Conservation (phyloP, 2,113 vertebrate genomes). For the Panthera uncia region DNA sequence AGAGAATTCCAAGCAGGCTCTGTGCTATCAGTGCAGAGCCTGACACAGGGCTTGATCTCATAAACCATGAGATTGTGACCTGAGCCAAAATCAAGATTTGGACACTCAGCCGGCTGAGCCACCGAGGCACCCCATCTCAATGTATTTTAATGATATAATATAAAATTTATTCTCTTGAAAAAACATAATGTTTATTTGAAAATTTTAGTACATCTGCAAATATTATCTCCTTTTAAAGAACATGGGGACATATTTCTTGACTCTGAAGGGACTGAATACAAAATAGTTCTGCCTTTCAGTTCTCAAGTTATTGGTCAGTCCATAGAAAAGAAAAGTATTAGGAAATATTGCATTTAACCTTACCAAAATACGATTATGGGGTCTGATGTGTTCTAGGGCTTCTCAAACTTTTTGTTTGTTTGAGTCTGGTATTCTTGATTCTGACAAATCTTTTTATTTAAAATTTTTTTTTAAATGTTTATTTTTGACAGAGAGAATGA, state of each 20-base stretch:
- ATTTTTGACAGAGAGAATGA: no score
- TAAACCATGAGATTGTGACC: no score
- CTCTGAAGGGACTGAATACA: background rate
- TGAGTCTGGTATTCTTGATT: background rate
- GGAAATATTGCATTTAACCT: background rate
- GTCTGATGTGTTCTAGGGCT: background rate
- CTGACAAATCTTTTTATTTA: background rate
- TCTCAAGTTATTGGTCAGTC: background rate
- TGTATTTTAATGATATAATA: background rate
- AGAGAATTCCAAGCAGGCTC: no score
- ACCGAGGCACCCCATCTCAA: background rate
- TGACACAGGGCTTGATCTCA: no score
- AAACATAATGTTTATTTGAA: background rate
- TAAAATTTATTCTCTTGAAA: background rate
- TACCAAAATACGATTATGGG: background rate
- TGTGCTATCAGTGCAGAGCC: no score
- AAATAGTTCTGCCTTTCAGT: background rate
- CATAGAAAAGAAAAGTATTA: background rate
- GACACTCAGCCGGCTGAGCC: no score
- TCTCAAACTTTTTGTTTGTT: background rate
- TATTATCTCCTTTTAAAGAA: background rate
- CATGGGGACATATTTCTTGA: background rate
- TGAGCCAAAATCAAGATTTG: no score
- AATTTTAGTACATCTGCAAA: background rate
- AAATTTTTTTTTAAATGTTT: no score